phyloP scores from a whole-genome alignment of 2,797 vertebrate genomes.

The Distichodus sexfasciatus region DNA sequence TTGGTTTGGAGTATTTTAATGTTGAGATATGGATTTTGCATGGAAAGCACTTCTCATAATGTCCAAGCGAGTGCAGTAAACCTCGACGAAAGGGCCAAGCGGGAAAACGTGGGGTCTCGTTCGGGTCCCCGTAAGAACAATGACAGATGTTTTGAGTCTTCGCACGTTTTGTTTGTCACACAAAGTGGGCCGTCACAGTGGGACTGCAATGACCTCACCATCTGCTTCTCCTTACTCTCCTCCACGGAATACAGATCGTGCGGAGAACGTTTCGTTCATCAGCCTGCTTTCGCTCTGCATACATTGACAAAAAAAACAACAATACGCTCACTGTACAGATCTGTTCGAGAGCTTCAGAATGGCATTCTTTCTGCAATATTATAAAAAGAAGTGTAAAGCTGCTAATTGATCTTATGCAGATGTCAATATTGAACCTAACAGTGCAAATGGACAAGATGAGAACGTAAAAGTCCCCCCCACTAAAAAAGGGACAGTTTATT shows the following conservation, averaged over 20 bases:
- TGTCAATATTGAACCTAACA: neutral
- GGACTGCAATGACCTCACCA: slow-evolving; percentile 18
- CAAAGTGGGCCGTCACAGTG: slow-evolving; percentile 8
- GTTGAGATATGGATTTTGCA: neutral
- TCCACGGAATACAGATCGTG: slow-evolving; percentile 8
- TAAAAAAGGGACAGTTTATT: too few relatives aligned
- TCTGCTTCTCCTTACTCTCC: slow-evolving; percentile 6
- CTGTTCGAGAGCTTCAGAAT: neutral
- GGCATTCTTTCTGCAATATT: neutral
- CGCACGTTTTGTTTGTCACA: neutral
- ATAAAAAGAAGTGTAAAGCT: neutral
- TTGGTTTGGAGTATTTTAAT: neutral
- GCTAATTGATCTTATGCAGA: neutral
- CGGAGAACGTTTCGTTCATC: neutral
- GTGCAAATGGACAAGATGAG: too few relatives aligned
- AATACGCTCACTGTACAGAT: slow-evolving; percentile 6
- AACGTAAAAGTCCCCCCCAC: too few relatives aligned
- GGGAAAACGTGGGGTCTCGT: neutral
- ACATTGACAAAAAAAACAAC: neutral
- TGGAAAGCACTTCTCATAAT: neutral
- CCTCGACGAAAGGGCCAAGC: neutral
- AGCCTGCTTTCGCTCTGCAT: neutral
- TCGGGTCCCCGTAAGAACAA: neutral
- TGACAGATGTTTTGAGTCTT: slow-evolving; percentile 25
- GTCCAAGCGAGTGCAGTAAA: neutral